phyloP scores from a whole-genome alignment of 2,113 vertebrate genomes.

The Brachypteracias leptosomus region DNA sequence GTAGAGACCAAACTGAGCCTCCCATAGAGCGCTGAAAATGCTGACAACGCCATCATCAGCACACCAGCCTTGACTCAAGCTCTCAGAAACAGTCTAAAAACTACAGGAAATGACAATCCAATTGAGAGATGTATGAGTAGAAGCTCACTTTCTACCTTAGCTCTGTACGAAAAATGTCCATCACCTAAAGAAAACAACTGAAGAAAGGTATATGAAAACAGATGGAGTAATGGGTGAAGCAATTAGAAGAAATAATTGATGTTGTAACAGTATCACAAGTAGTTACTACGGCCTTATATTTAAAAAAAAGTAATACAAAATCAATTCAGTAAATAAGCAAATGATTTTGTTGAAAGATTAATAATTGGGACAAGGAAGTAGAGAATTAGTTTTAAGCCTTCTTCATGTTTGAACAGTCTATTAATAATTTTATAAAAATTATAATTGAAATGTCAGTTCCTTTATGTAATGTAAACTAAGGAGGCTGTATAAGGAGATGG shows the following conservation, averaged over 20 bases:
- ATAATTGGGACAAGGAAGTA: not conserved
- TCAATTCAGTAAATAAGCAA: not conserved
- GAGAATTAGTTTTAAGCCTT: not conserved
- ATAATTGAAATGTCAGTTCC: slow-evolving; percentile 11
- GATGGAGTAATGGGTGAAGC: not conserved
- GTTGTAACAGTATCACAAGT: not conserved
- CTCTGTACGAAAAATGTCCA: not conserved
- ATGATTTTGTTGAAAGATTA: not conserved
- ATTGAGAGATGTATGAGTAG: accelerated
- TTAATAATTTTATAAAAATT: slow-evolving; percentile 4
- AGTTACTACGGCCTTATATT: not conserved
- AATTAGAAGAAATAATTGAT: not conserved
- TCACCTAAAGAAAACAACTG: not conserved
- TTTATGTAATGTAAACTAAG: not conserved
- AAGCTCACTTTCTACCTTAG: not conserved
- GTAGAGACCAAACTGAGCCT: not conserved
- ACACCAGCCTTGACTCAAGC: not conserved
- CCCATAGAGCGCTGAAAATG: not conserved
- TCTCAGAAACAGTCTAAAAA: not conserved
- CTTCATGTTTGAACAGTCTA: not conserved
- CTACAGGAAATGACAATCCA: not conserved
- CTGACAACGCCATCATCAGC: not conserved
- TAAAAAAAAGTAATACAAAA: not conserved
- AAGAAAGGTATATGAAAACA: not conserved
- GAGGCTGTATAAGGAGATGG: not conserved